These are phyloP conservation scores for Hycleus cichorii DNA, from an alignment of 1,140 invertebrate genomes.

Conservation along the genomic window DNA sequence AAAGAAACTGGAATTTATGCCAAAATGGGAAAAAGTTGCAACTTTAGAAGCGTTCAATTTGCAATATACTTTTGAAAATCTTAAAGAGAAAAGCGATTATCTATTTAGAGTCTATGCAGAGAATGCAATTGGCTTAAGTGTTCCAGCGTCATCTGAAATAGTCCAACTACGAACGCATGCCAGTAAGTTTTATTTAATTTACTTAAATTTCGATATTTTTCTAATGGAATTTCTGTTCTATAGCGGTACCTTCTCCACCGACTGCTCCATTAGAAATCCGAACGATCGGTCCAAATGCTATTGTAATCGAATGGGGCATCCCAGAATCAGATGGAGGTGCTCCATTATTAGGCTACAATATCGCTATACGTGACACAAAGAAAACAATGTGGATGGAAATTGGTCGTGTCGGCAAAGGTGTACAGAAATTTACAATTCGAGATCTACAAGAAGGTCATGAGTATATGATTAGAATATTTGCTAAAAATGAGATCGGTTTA, in stretches of 20 bases:
- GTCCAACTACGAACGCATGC: slow-evolving; percentile 89
- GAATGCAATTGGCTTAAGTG: slow-evolving; percentile 79
- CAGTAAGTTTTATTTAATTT: slow-evolving; percentile 57
- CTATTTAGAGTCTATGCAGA: slow-evolving; percentile 88
- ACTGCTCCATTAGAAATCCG: slow-evolving; percentile 82
- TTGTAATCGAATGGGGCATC: slow-evolving; percentile 86
- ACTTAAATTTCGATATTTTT: background rate
- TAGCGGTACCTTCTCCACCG: slow-evolving; percentile 81
- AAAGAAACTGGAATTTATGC: slow-evolving; percentile 64
- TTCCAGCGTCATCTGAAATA: slow-evolving; percentile 67
- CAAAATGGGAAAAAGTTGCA: slow-evolving; percentile 84
- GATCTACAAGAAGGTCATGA: slow-evolving; percentile 85
- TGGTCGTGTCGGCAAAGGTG: slow-evolving; percentile 71
- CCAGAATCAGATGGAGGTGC: slow-evolving; percentile 91
- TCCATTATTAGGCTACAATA: slow-evolving; percentile 83
- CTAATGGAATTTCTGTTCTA: slow-evolving; percentile 23
- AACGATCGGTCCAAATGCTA: slow-evolving; percentile 70
- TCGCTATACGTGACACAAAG: slow-evolving; percentile 83
- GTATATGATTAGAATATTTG: slow-evolving; percentile 85
- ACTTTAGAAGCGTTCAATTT: slow-evolving; percentile 71
- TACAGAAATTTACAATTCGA: slow-evolving; percentile 75
- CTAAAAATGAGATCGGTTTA: slow-evolving; percentile 89
- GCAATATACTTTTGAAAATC: slow-evolving; percentile 74
- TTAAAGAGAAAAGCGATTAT: slow-evolving; percentile 84
- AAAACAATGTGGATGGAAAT: slow-evolving; percentile 97